These are phyloP conservation scores for Atethmia centrago DNA, from an alignment of 2,888 invertebrate species.

Conservation along the genomic window DNA sequence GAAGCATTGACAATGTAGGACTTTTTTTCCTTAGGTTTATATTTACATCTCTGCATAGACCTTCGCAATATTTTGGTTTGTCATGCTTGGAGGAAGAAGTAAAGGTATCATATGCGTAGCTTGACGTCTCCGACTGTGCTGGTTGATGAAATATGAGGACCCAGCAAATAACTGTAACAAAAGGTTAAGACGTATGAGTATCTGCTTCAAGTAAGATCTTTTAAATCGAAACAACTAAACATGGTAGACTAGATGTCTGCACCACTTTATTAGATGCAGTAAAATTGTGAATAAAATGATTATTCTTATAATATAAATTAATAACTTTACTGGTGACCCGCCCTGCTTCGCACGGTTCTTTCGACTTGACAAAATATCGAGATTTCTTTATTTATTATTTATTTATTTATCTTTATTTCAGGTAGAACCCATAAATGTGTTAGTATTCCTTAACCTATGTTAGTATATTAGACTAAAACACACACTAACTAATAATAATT, in stretches of 20 bases:
- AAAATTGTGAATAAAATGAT: neutral
- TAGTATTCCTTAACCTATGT: too few species aligned
- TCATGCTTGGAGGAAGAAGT: neutral
- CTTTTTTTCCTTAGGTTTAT: neutral
- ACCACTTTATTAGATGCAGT: neutral
- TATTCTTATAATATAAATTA: neutral
- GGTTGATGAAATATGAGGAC: constrained; percentile 17
- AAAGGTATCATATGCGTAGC: neutral
- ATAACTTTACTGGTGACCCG: neutral
- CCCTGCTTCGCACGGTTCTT: neutral
- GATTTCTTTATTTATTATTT: neutral
- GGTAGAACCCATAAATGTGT: too few species aligned
- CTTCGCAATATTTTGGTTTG: constrained; percentile 18
- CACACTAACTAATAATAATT: too few species aligned
- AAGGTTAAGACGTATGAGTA: neutral
- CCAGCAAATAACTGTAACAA: constrained; percentile 30
- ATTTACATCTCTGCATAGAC: neutral
- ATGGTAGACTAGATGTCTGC: too few species aligned
- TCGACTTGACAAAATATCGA: neutral
- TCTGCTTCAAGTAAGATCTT: neutral
- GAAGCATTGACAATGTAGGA: neutral
- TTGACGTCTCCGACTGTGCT: neutral
- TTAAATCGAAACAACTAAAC: neutral
- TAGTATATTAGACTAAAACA: too few species aligned
- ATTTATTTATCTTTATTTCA: too few species aligned